Percentiles rank a stretch among this genome's conserved stretches.
Evolutionary conservation across 2,888 invertebrate species (phyloP).

Genomic region (Mimumesa dahlbomi): DNA sequence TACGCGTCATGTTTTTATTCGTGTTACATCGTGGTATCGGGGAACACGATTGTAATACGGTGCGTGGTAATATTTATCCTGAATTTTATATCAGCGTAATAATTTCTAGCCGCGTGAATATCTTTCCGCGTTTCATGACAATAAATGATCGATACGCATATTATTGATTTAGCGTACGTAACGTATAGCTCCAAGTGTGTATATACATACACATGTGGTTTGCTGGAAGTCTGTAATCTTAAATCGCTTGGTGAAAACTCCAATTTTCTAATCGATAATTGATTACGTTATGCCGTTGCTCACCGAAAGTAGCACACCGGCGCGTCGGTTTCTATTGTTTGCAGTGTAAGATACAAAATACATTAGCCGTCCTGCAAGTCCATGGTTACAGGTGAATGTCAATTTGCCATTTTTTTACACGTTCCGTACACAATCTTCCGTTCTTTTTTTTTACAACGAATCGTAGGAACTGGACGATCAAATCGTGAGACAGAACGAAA

Average conservation of each 20-base stretch:
- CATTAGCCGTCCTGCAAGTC: no score
- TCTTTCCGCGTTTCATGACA: constrained; percentile 12
- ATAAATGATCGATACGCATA: constrained; percentile 62
- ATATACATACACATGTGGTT: neutral
- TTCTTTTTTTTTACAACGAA: no score
- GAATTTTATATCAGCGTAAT: no score
- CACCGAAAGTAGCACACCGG: neutral
- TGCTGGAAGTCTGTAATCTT: constrained; percentile 36
- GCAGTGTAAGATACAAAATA: neutral
- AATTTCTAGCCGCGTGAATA: neutral
- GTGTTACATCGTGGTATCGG: no score
- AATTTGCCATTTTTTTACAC: no score
- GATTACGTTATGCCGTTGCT: constrained; percentile 31
- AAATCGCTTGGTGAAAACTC: constrained; percentile 53
- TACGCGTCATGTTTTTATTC: no score
- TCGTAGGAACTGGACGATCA: no score
- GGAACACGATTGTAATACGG: no score
- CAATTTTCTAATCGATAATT: constrained; percentile 66
- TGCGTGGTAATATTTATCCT: no score
- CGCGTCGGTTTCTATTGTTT: neutral
- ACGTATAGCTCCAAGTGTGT: constrained; percentile 14
- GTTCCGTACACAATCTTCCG: no score
- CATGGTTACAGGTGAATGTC: no score
- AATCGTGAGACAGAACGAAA: neutral
- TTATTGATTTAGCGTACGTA: constrained; percentile 51